Evolutionary conservation across 2,113 vertebrate genomes (phyloP), one percentile per base, ranked within the genome.

Genomic region (Perccottus glenii): DNA sequence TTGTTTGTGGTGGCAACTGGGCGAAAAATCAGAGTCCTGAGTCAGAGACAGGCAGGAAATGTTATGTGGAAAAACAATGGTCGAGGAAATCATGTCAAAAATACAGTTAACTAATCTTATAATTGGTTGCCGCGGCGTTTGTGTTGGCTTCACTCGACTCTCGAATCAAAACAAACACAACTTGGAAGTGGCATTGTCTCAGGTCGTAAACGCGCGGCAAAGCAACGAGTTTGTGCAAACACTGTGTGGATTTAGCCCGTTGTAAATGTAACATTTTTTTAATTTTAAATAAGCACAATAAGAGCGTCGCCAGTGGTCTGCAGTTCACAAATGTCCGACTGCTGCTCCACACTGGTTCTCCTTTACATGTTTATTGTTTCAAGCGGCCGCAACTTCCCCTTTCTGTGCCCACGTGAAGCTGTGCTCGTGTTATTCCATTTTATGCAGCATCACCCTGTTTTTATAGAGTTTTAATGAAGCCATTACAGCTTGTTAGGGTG

Each of bases 281-380:
- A n/a, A n/a, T 62, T 78, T 61, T 78, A 74, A 70, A 12, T 53
- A 60, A 49, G 53, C 60, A 49, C 67, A 64, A 63, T 53, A 64
- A 80, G 60, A 44, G 19, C 10, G 73, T 79, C 35, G 53, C 67
- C 67, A 46, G 64, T 11, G 57, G 62, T 76, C 64, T 73, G 33
- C 67, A 74, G 49, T 32, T 56, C 60, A 35, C 15, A 32, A 70
- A 38, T 1, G 9, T 32, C 10, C 6, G 6, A 73, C 55, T 36
- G 51, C 63, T 10, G 67, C 5, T 0, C 40, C 47, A 56, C 49
- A 9, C 15, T 64, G 38, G 62, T 76, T 77, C 60, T 5, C 7
- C 48, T 81, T 68, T 56, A 60, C 57, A 64, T 72, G 70, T 80
- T 85, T 83, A 78, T 78, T 70, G 70, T 69, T 75, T 51, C 68